phyloP scores from a whole-genome alignment of 2,113 vertebrate species.

The Apistogramma diplotaenia region DNA sequence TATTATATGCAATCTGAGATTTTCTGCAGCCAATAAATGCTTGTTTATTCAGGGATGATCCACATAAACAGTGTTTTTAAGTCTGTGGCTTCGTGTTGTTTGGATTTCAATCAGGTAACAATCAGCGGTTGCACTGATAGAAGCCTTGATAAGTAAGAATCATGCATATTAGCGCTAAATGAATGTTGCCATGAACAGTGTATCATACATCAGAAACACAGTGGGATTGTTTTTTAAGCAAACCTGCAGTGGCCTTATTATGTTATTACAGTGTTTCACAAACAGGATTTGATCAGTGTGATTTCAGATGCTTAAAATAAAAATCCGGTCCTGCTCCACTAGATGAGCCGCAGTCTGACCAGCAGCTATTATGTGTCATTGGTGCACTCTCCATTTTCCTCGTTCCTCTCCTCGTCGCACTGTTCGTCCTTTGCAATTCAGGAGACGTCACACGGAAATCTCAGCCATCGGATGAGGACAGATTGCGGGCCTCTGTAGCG shows the following conservation, averaged over 20 bases:
- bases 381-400: neutral
- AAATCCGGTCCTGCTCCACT: neutral
- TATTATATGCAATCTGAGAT: neutral
- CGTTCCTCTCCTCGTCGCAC: neutral
- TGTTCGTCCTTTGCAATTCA: slow-evolving; percentile 56
- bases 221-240: neutral
- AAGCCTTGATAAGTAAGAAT: neutral
- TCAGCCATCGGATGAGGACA: slow-evolving; percentile 60
- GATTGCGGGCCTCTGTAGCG: slow-evolving; percentile 59
- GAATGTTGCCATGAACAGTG: neutral
- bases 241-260: neutral
- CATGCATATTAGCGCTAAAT: neutral
- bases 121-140: neutral
- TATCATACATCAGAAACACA: neutral
- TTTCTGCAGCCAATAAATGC: neutral
- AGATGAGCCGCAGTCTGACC: neutral
- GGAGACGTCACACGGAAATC: slow-evolving; percentile 54
- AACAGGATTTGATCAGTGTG: neutral
- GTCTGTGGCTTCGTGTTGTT: neutral
- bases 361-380: neutral
- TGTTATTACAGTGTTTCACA: neutral
- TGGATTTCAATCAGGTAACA: neutral
- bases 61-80: neutral
- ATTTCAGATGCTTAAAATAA: neutral
- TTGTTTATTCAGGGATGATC: neutral